These are phyloP conservation scores for Actinostola sp. DNA, from an alignment of 92 coral and sea anemone species.

Conservation along the genomic window DNA sequence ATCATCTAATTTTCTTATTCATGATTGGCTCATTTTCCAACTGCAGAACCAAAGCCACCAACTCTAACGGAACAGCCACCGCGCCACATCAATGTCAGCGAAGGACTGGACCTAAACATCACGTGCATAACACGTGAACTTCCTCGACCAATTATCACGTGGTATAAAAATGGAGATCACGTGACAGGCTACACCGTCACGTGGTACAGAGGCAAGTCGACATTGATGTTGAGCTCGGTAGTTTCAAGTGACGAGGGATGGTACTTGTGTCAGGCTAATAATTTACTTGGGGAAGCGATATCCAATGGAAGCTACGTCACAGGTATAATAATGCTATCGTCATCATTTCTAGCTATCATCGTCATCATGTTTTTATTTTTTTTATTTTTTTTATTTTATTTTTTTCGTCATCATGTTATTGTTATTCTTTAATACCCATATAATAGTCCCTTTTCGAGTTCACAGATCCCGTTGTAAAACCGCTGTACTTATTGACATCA, in stretches of 20 bases:
- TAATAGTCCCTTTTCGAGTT: no score
- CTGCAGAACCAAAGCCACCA: conserved; percentile 8
- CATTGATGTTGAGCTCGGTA: conserved; percentile 9
- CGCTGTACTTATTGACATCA: no score
- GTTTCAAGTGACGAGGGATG: conserved; percentile 11
- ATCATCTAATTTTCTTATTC: background rate
- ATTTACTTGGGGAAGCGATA: conserved; percentile 1
- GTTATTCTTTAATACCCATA: no score
- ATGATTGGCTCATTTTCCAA: background rate
- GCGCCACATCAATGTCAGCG: conserved; percentile 26
- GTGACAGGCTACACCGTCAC: background rate
- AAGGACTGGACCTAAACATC: conserved; percentile 24
- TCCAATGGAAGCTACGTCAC: conserved; percentile 12
- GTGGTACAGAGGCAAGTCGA: conserved; percentile 11
- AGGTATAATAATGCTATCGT: background rate
- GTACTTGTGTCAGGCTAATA: conserved; percentile 38
- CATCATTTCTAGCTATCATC: background rate
- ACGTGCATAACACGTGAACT: conserved; percentile 39
- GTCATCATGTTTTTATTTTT: background rate
- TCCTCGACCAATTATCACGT: conserved; percentile 51
- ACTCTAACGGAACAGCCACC: conserved; percentile 21
- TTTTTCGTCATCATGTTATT: no score
- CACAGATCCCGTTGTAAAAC: no score
- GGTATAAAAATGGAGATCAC: conserved; percentile 31
- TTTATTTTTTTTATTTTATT: no score